phyloP scores from a whole-genome alignment of 2,888 invertebrate genomes.

The Saturnia pavonia region DNA sequence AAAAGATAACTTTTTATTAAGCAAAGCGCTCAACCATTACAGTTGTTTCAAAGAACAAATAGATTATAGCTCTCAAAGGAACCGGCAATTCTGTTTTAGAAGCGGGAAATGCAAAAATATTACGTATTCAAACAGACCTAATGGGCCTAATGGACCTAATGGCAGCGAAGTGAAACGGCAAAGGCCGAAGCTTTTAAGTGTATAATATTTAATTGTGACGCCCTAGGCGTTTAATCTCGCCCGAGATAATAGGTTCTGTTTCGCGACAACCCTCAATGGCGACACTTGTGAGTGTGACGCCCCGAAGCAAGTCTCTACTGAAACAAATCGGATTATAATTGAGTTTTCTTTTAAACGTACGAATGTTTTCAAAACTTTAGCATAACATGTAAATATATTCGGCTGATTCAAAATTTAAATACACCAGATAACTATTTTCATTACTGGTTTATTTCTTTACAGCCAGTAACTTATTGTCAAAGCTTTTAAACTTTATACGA shows the following conservation, averaged over 20 bases:
- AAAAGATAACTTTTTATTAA: conserved; percentile 70
- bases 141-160: conserved; percentile 83
- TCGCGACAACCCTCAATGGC: conserved; percentile 77
- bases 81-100: conserved; percentile 79
- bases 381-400: background rate
- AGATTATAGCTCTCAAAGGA: conserved; percentile 81
- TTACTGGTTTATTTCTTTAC: background rate
- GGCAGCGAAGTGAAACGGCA: conserved; percentile 81
- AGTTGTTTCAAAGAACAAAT: conserved; percentile 81
- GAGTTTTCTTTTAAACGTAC: conserved; percentile 68
- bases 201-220: conserved; percentile 83
- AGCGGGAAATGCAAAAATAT: conserved; percentile 82
- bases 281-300: conserved; percentile 78
- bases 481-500: conserved; percentile 73
- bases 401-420: background rate
- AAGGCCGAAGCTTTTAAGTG: conserved; percentile 83
- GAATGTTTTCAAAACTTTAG: conserved; percentile 45
- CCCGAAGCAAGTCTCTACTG: conserved; percentile 71
- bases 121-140: conserved; percentile 82
- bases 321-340: conserved; percentile 79
- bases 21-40: conserved; percentile 74
- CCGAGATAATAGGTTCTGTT: conserved; percentile 83
- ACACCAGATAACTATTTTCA: background rate
- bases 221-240: conserved; percentile 83
- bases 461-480: conserved; percentile 27